These are phyloP conservation scores for Hiodon alosoides DNA, from an alignment of 2,113 vertebrate genomes.

Conservation along the genomic window DNA sequence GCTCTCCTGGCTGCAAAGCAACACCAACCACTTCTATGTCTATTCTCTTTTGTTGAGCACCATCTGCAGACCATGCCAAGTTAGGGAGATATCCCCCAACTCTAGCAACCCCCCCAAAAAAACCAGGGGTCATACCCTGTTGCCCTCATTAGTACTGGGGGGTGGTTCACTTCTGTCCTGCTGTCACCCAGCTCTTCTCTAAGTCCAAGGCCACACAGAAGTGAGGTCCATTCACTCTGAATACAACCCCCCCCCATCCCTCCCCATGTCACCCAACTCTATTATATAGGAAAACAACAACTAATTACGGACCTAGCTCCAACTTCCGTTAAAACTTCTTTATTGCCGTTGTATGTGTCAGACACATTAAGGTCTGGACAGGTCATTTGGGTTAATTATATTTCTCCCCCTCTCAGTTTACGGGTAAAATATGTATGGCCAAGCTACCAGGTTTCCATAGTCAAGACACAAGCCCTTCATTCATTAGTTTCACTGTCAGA, in stretches of 20 bases:
- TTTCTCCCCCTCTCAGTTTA: too few species aligned
- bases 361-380: too few species aligned
- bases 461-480: too few species aligned
- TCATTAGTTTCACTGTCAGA: too few species aligned
- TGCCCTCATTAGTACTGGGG: slow-evolving; percentile 29
- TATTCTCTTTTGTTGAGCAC: neutral
- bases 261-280: slow-evolving; percentile 3
- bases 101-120: neutral
- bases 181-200: neutral
- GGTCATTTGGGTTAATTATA: too few species aligned
- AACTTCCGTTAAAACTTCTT: slow-evolving; percentile 1
- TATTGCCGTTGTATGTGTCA: neutral
- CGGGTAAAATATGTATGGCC: too few species aligned
- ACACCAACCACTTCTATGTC: neutral
- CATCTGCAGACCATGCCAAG: neutral
- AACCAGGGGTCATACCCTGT: slow-evolving; percentile 22
- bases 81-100: neutral
- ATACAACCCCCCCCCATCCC: neutral
- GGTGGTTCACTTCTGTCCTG: slow-evolving; percentile 11
- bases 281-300: slow-evolving; percentile 21
- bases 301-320: slow-evolving; percentile 18
- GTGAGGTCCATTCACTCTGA: neutral
- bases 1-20: neutral
- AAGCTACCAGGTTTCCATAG: too few species aligned
- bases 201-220: slow-evolving; percentile 10